These are phyloP conservation scores for Phalloptychus januarius DNA, from an alignment of 2,797 vertebrate genomes.

Conservation along the genomic window DNA sequence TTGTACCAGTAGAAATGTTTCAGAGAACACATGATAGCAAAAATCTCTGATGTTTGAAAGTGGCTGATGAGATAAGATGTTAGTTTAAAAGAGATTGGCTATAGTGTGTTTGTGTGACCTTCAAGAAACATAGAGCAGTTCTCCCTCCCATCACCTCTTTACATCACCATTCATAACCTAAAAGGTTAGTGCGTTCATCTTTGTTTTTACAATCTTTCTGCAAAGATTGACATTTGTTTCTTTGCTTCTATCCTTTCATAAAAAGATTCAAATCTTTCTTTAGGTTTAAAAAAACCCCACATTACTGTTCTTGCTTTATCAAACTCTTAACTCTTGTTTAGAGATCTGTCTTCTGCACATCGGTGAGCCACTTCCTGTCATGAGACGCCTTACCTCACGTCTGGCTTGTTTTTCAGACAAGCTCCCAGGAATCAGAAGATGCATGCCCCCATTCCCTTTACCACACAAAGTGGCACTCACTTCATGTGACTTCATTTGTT, in stretches of 20 bases:
- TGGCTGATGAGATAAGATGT: too few relatives aligned
- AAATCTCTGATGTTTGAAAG: not conserved
- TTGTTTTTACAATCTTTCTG: not conserved
- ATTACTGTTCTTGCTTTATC: not conserved
- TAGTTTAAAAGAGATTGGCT: not conserved
- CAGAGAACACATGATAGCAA: not conserved
- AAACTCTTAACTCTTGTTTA: not conserved
- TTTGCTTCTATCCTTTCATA: not conserved
- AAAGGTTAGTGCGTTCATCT: not conserved
- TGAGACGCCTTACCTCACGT: not conserved
- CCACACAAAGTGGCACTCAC: not conserved
- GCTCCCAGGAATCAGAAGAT: not conserved
- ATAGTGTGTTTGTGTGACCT: not conserved
- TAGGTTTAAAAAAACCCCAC: not conserved
- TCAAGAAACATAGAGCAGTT: too few relatives aligned
- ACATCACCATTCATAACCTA: not conserved
- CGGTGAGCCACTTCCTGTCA: not conserved
- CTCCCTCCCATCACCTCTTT: not conserved
- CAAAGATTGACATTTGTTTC: not conserved
- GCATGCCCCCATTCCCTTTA: not conserved
- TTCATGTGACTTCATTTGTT: not conserved
- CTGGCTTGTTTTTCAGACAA: not conserved
- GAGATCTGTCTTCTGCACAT: not conserved
- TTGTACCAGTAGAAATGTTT: too few relatives aligned
- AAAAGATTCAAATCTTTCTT: not conserved